These are phyloP conservation scores for Salpingus planirostris DNA, from an alignment of 2,888 invertebrate species.

Conservation along the genomic window DNA sequence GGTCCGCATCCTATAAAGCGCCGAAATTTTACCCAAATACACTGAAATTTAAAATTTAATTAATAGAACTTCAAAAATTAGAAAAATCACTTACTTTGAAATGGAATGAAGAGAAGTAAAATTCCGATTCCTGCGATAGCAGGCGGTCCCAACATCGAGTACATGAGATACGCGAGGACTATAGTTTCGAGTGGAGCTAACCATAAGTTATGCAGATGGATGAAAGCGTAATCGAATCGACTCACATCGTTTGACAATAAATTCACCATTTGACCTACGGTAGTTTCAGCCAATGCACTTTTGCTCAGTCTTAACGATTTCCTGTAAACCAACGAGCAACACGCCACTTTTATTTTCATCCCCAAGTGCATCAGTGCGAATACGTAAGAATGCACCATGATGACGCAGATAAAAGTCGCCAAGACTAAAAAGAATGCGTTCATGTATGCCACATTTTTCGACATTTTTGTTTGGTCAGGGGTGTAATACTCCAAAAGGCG, in stretches of 20 bases:
- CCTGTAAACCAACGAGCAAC: constrained; percentile 60
- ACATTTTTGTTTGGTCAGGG: too few species aligned
- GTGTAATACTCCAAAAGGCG: constrained; percentile 53
- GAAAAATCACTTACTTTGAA: too few species aligned
- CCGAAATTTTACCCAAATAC: constrained; percentile 60
- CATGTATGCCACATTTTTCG: too few species aligned
- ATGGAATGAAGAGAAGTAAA: constrained; percentile 38
- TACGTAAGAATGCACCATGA: constrained; percentile 68
- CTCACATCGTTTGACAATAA: constrained; percentile 73
- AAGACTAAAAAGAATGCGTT: too few species aligned
- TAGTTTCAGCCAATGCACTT: constrained; percentile 72
- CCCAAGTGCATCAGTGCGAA: constrained; percentile 73
- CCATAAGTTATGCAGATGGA: constrained; percentile 70
- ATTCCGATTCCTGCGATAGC: constrained; percentile 45
- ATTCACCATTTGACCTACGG: constrained; percentile 47
- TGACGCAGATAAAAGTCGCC: too few species aligned
- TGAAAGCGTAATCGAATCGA: constrained; percentile 67
- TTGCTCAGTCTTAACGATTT: constrained; percentile 58
- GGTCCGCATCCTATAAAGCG: constrained; percentile 62
- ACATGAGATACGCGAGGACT: constrained; percentile 60
- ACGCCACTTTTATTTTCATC: constrained; percentile 58
- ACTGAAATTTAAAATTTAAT: constrained; percentile 26
- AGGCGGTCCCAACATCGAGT: constrained; percentile 42
- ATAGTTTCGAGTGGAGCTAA: constrained; percentile 66
- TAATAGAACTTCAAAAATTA: too few species aligned